These are phyloP conservation scores for Gobionotothen gibberifrons DNA, from an alignment of 2,797 vertebrate species.

Conservation along the genomic window DNA sequence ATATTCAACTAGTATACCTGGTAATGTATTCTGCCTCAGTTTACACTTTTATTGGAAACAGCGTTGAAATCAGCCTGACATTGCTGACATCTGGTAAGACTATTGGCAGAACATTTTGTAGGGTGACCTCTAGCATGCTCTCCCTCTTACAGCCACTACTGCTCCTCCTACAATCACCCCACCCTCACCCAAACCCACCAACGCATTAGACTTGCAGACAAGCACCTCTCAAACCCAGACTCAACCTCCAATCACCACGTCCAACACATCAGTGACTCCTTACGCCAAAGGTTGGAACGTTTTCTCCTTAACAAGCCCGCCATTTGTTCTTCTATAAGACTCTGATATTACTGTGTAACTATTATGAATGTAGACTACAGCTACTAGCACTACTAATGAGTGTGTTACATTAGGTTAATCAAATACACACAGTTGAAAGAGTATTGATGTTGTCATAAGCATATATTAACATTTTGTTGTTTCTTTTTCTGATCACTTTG, in stretches of 20 bases:
- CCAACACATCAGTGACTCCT: neutral
- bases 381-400: neutral
- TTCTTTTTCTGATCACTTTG: neutral
- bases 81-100: constrained; percentile 15
- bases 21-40: constrained; percentile 47
- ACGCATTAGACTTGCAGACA: neutral
- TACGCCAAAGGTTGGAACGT: constrained; percentile 41
- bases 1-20: fast-evolving
- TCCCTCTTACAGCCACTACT: constrained; percentile 31
- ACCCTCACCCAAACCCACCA: neutral
- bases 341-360: neutral
- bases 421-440: neutral
- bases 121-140: constrained; percentile 48
- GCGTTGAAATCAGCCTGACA: neutral
- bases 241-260: constrained; percentile 29
- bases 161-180: neutral
- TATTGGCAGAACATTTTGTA: constrained; percentile 8
- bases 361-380: neutral
- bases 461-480: constrained; percentile 8
- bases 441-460: neutral
- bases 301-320: neutral
- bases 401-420: neutral
- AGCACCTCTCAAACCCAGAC: neutral
- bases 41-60: neutral
- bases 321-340: neutral